Conservation (phyloP, 2,113 vertebrate species). For the Cyrtonyx montezumae region DNA sequence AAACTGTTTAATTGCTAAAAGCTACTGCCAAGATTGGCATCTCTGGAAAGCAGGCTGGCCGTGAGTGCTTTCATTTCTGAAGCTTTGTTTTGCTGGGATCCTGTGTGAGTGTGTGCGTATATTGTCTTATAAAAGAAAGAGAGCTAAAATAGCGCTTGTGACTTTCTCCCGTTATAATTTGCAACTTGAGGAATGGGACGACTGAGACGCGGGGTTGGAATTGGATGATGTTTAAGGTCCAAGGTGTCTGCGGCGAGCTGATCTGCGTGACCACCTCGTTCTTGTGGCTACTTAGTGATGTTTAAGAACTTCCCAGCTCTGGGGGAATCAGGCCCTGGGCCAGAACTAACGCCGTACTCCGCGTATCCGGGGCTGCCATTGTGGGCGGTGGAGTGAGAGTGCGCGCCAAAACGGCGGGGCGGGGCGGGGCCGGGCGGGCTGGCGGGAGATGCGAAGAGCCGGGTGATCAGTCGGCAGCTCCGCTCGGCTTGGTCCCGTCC, state of each 20-base stretch:
- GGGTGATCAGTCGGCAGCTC: no score
- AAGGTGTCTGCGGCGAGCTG: no score
- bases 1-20: not conserved
- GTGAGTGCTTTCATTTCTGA: not conserved
- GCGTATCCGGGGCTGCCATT: no score
- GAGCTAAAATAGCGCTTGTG: not conserved
- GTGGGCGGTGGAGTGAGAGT: no score
- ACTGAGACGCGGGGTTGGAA: not conserved
- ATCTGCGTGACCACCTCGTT: rapidly evolving
- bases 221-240: no score
- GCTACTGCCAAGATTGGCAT: not conserved
- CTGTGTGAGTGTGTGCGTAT: not conserved
- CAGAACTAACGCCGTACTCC: no score
- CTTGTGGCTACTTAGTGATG: no score
- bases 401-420: constrained; percentile 36
- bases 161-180: not conserved
- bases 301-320: no score
- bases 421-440: not conserved
- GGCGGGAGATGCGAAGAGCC: not conserved
- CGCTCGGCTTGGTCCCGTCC: no score
- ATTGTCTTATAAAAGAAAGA: no score
- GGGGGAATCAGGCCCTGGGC: no score
- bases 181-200: not conserved
- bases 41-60: not conserved
- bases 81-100: not conserved